These are phyloP conservation scores for Hanleya hanleyi DNA, from an alignment of 2,888 invertebrate genomes.

Conservation along the genomic window DNA sequence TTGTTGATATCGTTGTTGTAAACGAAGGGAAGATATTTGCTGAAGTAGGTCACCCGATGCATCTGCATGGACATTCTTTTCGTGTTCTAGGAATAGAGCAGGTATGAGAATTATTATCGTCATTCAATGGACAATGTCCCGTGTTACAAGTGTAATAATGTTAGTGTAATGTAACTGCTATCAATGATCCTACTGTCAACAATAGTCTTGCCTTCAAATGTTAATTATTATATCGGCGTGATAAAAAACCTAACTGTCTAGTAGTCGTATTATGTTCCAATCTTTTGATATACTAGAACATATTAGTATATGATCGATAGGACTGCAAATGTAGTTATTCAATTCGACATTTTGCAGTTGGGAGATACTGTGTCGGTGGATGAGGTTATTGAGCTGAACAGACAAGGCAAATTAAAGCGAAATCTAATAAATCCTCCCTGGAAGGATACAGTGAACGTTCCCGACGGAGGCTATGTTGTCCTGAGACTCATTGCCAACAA, in stretches of 20 bases:
- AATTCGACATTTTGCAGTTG: too few species aligned
- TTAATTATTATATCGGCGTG: too few species aligned
- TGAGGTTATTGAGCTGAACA: slow-evolving; percentile 37
- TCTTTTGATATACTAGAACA: too few species aligned
- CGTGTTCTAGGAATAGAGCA: slow-evolving; percentile 42
- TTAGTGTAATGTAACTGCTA: not conserved
- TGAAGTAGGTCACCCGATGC: slow-evolving; percentile 42
- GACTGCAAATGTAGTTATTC: too few species aligned
- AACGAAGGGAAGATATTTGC: slow-evolving; percentile 26
- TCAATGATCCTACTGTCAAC: too few species aligned
- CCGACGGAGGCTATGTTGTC: slow-evolving; percentile 42
- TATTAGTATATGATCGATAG: too few species aligned
- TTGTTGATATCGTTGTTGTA: slow-evolving; percentile 44
- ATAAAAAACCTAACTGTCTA: too few species aligned
- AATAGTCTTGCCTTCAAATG: too few species aligned
- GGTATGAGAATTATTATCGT: slow-evolving; percentile 25
- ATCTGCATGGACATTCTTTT: slow-evolving; percentile 50
- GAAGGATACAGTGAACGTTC: slow-evolving; percentile 47
- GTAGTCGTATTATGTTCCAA: too few species aligned
- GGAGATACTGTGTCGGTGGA: not conserved
- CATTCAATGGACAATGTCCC: not conserved
- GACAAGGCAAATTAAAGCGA: slow-evolving; percentile 38
- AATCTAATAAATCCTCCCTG: slow-evolving; percentile 40
- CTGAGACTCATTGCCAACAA: slow-evolving; percentile 50
- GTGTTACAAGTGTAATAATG: not conserved